Conservation (phyloP, 2,113 vertebrate genomes). For the Tor tambroides region DNA sequence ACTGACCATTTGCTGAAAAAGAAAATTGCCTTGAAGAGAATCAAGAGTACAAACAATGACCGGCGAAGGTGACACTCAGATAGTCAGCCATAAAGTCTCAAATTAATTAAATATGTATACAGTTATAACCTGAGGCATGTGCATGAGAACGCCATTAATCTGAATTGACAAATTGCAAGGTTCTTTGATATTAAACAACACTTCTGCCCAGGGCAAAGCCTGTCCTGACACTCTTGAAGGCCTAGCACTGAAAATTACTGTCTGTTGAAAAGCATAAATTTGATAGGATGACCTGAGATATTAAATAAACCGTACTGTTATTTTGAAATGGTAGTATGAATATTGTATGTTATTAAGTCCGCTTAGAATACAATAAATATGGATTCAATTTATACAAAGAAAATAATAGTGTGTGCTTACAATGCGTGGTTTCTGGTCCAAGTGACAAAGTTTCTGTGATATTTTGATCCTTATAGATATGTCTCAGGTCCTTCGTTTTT, state of each 20-base stretch:
- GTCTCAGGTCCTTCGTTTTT: not conserved
- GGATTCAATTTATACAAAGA: not conserved
- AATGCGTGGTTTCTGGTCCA: not conserved
- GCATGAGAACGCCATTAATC: not conserved
- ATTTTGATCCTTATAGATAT: not conserved
- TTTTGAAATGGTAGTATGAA: not conserved
- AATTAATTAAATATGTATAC: slow-evolving; percentile 25
- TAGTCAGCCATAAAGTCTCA: not conserved
- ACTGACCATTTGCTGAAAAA: not conserved
- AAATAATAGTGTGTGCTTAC: not conserved
- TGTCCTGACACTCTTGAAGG: slow-evolving; percentile 10
- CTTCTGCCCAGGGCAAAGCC: not conserved
- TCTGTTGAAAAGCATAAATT: not conserved
- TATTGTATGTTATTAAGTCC: not conserved
- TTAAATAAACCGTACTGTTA: not conserved
- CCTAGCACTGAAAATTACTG: not conserved
- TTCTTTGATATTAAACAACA: not conserved
- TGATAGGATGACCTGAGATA: not conserved
- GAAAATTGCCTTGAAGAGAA: not conserved
- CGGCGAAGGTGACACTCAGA: slow-evolving; percentile 2
- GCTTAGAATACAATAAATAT: not conserved
- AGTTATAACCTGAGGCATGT: not conserved
- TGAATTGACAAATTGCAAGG: slow-evolving; percentile 1
- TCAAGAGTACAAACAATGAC: not conserved
- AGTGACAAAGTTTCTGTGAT: too few species aligned